phyloP scores from a whole-genome alignment of 35 echinoderm and acorn worm genomes.

The Apostichopus japonicus region DNA sequence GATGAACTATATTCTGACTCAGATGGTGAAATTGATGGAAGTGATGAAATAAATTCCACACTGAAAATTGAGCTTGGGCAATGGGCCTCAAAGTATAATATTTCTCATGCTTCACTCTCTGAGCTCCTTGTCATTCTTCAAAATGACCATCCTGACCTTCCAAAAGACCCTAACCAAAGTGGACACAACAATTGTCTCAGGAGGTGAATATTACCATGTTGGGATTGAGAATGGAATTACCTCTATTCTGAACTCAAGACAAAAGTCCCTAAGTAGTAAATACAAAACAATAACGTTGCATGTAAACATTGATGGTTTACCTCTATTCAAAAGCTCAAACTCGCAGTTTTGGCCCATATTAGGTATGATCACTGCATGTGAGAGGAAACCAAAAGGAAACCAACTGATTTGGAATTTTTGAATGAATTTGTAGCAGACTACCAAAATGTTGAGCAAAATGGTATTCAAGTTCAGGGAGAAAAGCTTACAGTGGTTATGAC shows the following conservation, averaged over 20 bases:
- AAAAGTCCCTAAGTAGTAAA: neutral
- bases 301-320: constrained; percentile 38
- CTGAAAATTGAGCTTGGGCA: neutral
- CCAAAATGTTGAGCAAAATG: neutral
- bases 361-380: neutral
- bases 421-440: constrained; percentile 9
- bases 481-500: neutral
- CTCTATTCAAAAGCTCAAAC: constrained; percentile 40
- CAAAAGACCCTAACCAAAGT: neutral
- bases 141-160: constrained; percentile 19
- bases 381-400: constrained; percentile 45
- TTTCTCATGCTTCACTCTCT: constrained; percentile 4
- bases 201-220: constrained; percentile 54
- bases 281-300: neutral
- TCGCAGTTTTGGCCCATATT: constrained; percentile 42
- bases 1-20: too few relatives aligned
- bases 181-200: neutral
- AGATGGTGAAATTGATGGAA: neutral
- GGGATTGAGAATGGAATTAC: constrained; percentile 1
- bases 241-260: neutral
- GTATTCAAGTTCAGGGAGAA: neutral
- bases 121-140: neutral
- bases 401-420: neutral
- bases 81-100: too few relatives aligned
- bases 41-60: neutral